Evolutionary conservation across 2,888 invertebrate species (phyloP).

Genomic region (Pilophorus perplexus): DNA sequence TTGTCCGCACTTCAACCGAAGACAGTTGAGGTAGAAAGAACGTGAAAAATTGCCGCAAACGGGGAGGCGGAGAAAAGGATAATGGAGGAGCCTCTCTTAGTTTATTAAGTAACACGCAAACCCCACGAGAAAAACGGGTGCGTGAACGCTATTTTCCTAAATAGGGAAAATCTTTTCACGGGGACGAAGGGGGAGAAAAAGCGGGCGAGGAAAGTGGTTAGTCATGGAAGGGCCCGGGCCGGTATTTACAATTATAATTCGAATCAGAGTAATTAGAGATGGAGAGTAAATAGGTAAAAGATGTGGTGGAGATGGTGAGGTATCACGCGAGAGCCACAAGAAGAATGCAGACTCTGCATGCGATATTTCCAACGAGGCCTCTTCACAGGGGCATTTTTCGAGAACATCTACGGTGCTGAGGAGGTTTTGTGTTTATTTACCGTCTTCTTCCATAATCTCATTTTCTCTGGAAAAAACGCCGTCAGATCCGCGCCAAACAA

Average conservation of each 20-base stretch:
- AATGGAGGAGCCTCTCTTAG: slow-evolving; percentile 5
- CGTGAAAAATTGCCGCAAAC: not conserved
- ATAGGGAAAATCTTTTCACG: slow-evolving; percentile 28
- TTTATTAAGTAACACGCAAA: slow-evolving; percentile 33
- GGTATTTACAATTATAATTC: slow-evolving; percentile 38
- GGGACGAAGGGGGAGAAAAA: too few relatives aligned
- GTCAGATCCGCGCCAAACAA: too few relatives aligned
- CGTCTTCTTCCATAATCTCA: slow-evolving; percentile 28
- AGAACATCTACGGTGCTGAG: slow-evolving; percentile 8
- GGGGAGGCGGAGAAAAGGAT: not conserved
- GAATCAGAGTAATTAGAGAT: slow-evolving; percentile 33
- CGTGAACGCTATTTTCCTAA: slow-evolving; percentile 31
- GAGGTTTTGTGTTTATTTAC: slow-evolving; percentile 24
- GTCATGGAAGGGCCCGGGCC: not conserved
- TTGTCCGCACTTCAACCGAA: too few relatives aligned
- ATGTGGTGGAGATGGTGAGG: not conserved
- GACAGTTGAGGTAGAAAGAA: too few relatives aligned
- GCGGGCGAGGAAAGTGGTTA: too few relatives aligned
- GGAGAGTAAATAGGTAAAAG: slow-evolving; percentile 19
- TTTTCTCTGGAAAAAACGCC: too few relatives aligned
- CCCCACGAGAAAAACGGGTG: not conserved
- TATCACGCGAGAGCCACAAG: slow-evolving; percentile 27
- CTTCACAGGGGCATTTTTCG: slow-evolving; percentile 12
- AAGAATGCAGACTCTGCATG: slow-evolving; percentile 35
- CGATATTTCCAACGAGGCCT: slow-evolving; percentile 23